Base-by-base conservation (phyloP, 1,140 invertebrate genomes). In the Prorops nasuta region DNA sequence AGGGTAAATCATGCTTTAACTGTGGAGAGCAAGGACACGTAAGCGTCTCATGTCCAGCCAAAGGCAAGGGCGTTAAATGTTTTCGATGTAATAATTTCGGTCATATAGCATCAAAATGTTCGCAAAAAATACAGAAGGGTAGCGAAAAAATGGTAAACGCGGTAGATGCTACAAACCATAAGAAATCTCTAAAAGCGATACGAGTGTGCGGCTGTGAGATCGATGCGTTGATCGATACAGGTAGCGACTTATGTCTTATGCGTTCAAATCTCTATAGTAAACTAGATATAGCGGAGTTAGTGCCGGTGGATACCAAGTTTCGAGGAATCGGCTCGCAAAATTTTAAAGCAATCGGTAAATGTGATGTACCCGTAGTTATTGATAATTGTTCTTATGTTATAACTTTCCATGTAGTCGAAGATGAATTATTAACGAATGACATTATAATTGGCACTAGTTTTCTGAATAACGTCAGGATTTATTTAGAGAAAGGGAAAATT, bases 121-220 rank as follows among this genome's bases (percentile, higher is more conserved):
- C 24, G 24, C 6, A 28, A 12, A 28, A 28, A 12, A 28, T 7
- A 6, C 6, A 14, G 34, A 3, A 1, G n/a, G 10, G 17, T 1
- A 42, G 44, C 17, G 24, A 10, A 6, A 4, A 28, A 28, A 22
- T 40, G 3, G 21, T 17, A 28, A 50, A 15, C 31, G 42, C 42
- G 21, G 28, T 51, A 18, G 40, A 17, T 10, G 24, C 17, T 12
- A 18, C 44, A 15, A 15, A 24, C 10, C 6, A n/a, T 12, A 18
- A 37, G 9, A 41, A 45, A 32, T 39, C 49, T 44, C 17, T 34
- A 0, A 48, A 49, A 8, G 21, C 32, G 0, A 45, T 56, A 3
- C 7, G 8, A 2, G 36, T 59, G 1, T 14, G 14, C 6, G 14
- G 16, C 12, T 14, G 10, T 34, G 12, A 36, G 2, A 31, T 56